Evolutionary conservation across 2,888 invertebrate genomes (phyloP), one percentile per base, ranked within the genome.

Genomic region (Caenorhabditis doughertyi): DNA sequence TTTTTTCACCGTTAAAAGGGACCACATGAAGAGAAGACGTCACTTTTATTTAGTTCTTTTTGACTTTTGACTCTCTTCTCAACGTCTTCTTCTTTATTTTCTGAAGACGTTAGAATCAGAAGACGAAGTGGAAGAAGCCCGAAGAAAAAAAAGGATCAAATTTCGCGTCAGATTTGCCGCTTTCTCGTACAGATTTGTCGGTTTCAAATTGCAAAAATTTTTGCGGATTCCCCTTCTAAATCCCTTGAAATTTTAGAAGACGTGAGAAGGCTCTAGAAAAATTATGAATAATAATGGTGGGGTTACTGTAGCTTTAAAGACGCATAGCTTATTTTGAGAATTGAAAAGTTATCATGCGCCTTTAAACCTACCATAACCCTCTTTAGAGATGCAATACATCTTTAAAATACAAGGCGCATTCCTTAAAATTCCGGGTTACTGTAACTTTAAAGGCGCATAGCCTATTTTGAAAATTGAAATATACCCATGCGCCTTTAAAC

Each of bases 121-220:
- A 39, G 39, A 9, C 5, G 39, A 39, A 39, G 39, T 39, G 13
- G 42, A 42, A 42, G 42, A 42, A 16, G 42, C 5, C 8, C 11
- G 13, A 42, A 16, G 16, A 3, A 13, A 42, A 42, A 16, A 42
- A 42, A 7, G 44, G 18, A 18, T 47, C 44, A 18, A 47, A 47
- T 47, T 47, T 76, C 76, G 53, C 65, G 70, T 70, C 77, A 79
- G 70, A 62, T 79, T 70, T 79, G 77, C 77, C 77, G 77, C 68
- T 76, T 68, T 76, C 67, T 76, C 74, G 67, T 65, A 56, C 60
- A 68, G 77, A 77, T 79, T 79, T 79, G 68, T 70, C 70, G 70
- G 64, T 70, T 64, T 79, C 70, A 35, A 62, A 62, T 79, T 62
- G 21, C 68, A n/a, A n/a, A n/a, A n/a, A n/a, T n/a, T n/a, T n/a